Conservation (phyloP, 2,113 vertebrate species). For the Progne subis region DNA sequence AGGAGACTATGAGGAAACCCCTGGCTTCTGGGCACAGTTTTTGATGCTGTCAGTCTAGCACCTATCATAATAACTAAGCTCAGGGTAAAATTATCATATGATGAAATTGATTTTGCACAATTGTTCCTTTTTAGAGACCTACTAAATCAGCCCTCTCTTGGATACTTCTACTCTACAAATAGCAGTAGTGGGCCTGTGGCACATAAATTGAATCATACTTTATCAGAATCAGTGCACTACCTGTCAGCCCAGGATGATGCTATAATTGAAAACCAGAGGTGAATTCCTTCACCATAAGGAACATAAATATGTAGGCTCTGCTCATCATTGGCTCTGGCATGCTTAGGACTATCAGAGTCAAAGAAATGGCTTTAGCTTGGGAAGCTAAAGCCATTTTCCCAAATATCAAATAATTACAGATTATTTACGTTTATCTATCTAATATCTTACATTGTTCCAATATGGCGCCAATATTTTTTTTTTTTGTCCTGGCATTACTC, state of each 20-base stretch:
- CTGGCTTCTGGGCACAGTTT: neutral
- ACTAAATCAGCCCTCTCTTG: neutral
- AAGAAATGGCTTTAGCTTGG: neutral
- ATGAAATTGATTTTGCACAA: neutral
- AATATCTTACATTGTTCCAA: neutral
- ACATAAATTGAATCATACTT: neutral
- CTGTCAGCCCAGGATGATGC: neutral
- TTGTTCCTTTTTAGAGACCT: slow-evolving; percentile 4
- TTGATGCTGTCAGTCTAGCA: neutral
- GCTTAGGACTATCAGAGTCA: neutral
- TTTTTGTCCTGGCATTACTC: neutral
- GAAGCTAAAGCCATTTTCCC: neutral
- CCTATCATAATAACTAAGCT: neutral
- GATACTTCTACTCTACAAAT: neutral
- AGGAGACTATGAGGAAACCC: neutral
- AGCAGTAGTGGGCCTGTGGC: neutral
- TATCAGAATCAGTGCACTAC: neutral
- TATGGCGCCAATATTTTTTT: neutral
- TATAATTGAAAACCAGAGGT: neutral
- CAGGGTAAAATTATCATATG: neutral
- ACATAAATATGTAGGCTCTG: neutral
- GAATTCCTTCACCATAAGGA: neutral
- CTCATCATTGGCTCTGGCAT: neutral
- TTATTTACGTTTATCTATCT: neutral
- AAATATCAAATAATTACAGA: neutral